phyloP scores from a whole-genome alignment of 2,888 invertebrate genomes.

The Gandaritis pyraliata region DNA sequence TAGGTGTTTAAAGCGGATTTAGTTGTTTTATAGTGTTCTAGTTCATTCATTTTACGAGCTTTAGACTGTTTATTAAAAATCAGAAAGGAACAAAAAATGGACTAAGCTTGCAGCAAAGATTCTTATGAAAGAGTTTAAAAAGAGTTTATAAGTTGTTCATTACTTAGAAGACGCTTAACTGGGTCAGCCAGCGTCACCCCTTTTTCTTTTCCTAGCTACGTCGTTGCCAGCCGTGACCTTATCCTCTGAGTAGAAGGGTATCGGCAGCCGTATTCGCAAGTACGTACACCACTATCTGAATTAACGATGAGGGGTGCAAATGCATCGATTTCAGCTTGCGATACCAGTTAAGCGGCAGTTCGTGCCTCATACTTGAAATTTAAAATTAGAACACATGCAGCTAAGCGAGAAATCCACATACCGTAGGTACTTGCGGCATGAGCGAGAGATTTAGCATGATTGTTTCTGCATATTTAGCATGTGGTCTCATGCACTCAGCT shows the following conservation, averaged over 20 bases:
- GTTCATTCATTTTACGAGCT: too few relatives aligned
- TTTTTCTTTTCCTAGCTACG: constrained; percentile 7
- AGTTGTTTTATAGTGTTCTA: too few relatives aligned
- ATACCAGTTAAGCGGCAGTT: constrained; percentile 12
- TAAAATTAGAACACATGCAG: neutral
- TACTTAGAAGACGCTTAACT: too few relatives aligned
- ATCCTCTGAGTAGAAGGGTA: constrained; percentile 17
- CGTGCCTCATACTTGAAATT: neutral
- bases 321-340: constrained; percentile 24
- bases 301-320: constrained; percentile 23
- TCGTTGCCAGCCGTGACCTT: constrained; percentile 17
- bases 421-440: neutral
- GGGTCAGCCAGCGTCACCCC: neutral
- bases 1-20: too few relatives aligned
- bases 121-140: too few relatives aligned
- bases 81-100: too few relatives aligned
- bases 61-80: too few relatives aligned
- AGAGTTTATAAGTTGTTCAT: too few relatives aligned
- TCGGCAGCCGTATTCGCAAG: constrained; percentile 21
- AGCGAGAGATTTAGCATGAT: neutral
- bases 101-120: too few relatives aligned
- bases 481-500: too few relatives aligned
- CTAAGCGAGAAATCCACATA: neutral
- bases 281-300: constrained; percentile 23
- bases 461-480: constrained; percentile 16